Evolutionary conservation across 1,140 invertebrate genomes (phyloP), one percentile per base, ranked within the genome.

Genomic region (Drosophila ironensis): DNA sequence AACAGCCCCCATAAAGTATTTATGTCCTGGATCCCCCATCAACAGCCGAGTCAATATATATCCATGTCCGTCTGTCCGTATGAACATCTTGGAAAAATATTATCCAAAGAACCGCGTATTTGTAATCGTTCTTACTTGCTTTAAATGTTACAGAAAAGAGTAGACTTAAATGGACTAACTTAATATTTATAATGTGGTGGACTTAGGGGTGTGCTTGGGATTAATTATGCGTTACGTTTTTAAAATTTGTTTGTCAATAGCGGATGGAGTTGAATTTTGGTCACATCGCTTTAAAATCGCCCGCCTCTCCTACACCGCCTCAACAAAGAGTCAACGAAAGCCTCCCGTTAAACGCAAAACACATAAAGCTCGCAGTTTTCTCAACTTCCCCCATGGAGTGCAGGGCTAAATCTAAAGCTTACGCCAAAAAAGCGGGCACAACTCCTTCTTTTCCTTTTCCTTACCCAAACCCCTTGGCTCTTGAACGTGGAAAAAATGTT

Each of bases 401-500:
- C 19, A 22, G 11, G 59, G 56, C 33, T 28, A 48, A 64, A 63
- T 63, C 42, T 63, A 63, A 64, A 63, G 42, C 60, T 64, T 63
- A 47, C 56, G 16, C 24, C 41, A n/a, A 61, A 78, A 46, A 71
- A 63, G 7, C 8, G 27, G 33, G 16, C 56, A 27, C 30, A 22
- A 28, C 14, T n/a, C n/a, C n/a, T n/a, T n/a, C 33, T 22, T 40
- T n/a, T 12, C n/a, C 19, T 27, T 22, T 16, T n/a, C 19, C 20
- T 4, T 16, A 0, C 12, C 57, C 56, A 28, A 40, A 40, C 56
- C 56, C 60, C 24, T 30, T 38, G 57, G 19, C 57, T 47, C 60
- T 63, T 63, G 60, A 48, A 17, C 19, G 20, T 4, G 22, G 11
- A 33, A 56, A 56, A 80, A 78, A 78, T 73, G 77, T 82, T 82